These are phyloP conservation scores for Heliothis virescens DNA, from an alignment of 1,140 invertebrate species.

Conservation along the genomic window DNA sequence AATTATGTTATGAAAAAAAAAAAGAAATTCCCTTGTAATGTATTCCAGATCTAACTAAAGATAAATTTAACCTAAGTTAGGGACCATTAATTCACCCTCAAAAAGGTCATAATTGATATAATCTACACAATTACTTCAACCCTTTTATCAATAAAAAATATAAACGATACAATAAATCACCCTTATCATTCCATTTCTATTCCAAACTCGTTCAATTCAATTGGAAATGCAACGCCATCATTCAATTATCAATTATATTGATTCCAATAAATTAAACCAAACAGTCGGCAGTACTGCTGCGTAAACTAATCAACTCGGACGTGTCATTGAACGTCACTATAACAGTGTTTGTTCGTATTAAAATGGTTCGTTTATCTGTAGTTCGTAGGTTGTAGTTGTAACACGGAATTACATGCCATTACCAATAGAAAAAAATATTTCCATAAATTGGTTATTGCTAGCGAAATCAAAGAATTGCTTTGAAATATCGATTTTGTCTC, in stretches of 20 bases:
- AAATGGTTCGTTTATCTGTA: slow-evolving; percentile 23
- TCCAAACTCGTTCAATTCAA: slow-evolving; percentile 23
- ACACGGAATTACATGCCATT: too few species aligned
- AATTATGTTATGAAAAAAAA: too few species aligned
- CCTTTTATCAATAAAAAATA: slow-evolving; percentile 21
- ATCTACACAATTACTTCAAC: slow-evolving; percentile 20
- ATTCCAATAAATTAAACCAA: slow-evolving; percentile 42
- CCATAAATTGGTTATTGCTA: too few species aligned
- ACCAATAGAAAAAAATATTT: too few species aligned
- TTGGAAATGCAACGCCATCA: slow-evolving; percentile 35
- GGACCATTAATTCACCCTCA: background rate
- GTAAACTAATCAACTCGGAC: slow-evolving; percentile 48
- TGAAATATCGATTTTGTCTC: too few species aligned
- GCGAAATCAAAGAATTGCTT: too few species aligned
- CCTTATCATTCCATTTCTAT: slow-evolving; percentile 29
- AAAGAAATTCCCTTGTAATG: too few species aligned
- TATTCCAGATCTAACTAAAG: too few species aligned
- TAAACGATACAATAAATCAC: slow-evolving; percentile 2
- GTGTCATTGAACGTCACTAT: slow-evolving; percentile 37
- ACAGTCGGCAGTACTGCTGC: slow-evolving; percentile 25
- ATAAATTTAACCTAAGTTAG: too few species aligned
- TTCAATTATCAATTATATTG: slow-evolving; percentile 45
- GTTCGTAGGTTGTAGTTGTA: background rate
- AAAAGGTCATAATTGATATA: slow-evolving; percentile 8
- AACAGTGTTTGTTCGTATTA: slow-evolving; percentile 44